Percentiles rank a stretch among this genome's conserved stretches.
These are phyloP conservation scores for Calameuta idolon DNA, from an alignment of 2,888 invertebrate species.

Conservation along the genomic window DNA sequence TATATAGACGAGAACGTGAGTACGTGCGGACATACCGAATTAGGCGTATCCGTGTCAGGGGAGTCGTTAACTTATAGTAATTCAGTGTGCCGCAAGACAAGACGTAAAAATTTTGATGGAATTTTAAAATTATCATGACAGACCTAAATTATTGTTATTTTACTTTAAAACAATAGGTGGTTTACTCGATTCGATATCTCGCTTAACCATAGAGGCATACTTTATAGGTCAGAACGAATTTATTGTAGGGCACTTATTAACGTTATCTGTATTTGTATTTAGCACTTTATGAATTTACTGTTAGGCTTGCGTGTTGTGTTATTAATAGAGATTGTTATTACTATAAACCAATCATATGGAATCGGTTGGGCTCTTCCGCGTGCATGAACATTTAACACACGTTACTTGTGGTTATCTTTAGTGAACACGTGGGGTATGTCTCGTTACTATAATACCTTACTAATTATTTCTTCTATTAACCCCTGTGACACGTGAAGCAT, in stretches of 20 bases:
- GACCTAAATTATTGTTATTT: neutral
- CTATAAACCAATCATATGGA: neutral
- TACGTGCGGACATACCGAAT: constrained; percentile 30
- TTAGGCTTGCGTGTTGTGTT: neutral
- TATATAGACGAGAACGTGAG: neutral
- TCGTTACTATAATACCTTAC: neutral
- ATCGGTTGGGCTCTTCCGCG: neutral
- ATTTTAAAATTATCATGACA: neutral
- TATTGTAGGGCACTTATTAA: neutral
- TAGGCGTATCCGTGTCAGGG: constrained; percentile 47
- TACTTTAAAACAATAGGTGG: neutral
- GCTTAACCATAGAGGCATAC: neutral
- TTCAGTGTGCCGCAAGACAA: neutral
- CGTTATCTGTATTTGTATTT: neutral
- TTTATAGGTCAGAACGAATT: neutral
- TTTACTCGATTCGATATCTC: neutral
- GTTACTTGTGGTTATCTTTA: neutral
- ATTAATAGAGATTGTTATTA: neutral
- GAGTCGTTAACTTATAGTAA: constrained; percentile 37
- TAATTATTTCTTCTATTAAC: neutral
- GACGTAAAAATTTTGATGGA: neutral
- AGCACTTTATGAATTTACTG: neutral
- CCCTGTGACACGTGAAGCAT: neutral
- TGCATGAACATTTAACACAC: neutral
- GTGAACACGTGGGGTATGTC: neutral